phyloP scores from a whole-genome alignment of 2,113 vertebrate genomes.

The Nothobranchius kuhntae region DNA sequence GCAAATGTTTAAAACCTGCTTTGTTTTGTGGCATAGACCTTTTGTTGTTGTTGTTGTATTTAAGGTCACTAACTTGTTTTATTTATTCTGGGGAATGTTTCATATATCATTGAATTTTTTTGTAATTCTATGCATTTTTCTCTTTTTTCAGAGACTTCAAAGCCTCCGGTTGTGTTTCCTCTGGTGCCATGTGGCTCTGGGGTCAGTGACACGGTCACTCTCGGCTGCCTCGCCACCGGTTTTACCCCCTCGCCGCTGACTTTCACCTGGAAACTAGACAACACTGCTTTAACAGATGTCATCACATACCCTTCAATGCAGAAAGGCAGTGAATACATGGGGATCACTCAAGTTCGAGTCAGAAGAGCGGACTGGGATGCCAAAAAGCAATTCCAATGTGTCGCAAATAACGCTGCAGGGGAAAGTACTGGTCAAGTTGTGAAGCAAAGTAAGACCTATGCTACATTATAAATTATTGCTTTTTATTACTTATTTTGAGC shows the following conservation, averaged over 20 bases:
- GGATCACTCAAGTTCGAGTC: slow-evolving; percentile 68
- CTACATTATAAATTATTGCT: neutral
- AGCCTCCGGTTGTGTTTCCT: slow-evolving; percentile 62
- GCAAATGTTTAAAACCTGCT: neutral
- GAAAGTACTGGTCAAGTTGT: accelerated
- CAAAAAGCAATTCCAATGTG: accelerated
- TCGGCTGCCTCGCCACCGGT: slow-evolving; percentile 80
- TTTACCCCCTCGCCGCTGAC: slow-evolving; percentile 67
- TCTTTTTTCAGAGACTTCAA: slow-evolving; percentile 14
- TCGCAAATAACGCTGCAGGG: neutral
- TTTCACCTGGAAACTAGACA: slow-evolving; percentile 67
- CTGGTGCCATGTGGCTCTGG: slow-evolving; percentile 62
- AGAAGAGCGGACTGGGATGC: neutral
- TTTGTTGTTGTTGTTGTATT: neutral
- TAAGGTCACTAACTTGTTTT: no score
- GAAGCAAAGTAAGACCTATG: slow-evolving; percentile 6
- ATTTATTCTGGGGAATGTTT: neutral
- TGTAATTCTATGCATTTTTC: neutral
- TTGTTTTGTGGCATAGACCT: no score
- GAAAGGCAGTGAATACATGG: slow-evolving; percentile 4
- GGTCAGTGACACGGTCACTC: slow-evolving; percentile 8
- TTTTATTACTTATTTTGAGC: neutral
- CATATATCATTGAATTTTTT: neutral
- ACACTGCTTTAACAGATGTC: accelerated
- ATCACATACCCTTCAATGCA: slow-evolving; percentile 45